Conservation (phyloP, 2,113 vertebrate genomes). For the Antechinus flavipes region DNA sequence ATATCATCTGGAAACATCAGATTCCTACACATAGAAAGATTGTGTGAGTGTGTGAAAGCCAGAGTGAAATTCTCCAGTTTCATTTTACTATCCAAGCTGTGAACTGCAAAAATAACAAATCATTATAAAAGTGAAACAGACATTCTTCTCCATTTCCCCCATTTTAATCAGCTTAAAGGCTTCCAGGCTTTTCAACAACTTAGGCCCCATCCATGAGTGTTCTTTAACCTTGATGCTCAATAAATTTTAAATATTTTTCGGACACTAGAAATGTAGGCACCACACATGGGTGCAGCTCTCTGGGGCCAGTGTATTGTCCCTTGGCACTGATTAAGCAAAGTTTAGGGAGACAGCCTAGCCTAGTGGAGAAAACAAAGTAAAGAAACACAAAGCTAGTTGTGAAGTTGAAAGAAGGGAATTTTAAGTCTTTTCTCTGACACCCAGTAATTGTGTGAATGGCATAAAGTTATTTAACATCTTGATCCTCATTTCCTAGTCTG, state of each 20-base stretch:
- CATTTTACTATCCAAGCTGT: conserved; percentile 63
- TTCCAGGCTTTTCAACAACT: conserved; percentile 57
- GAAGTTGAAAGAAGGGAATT: not conserved
- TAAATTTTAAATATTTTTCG: conserved; percentile 48
- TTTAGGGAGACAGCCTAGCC: not conserved
- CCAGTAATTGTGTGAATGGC: not conserved
- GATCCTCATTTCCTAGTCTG: not conserved
- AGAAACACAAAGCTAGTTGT: not conserved
- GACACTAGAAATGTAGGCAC: conserved; percentile 26
- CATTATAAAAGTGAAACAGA: conserved; percentile 67
- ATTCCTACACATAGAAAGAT: conserved; percentile 26
- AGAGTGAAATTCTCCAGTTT: conserved; percentile 55
- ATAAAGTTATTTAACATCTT: not conserved
- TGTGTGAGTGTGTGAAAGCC: conserved; percentile 50
- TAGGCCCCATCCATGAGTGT: conserved; percentile 1
- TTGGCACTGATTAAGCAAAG: not conserved
- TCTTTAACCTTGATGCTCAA: conserved; percentile 49
- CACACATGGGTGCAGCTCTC: not conserved
- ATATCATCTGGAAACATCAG: conserved; percentile 47
- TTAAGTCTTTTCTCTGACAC: not conserved
- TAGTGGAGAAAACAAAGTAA: not conserved
- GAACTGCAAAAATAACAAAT: conserved; percentile 73
- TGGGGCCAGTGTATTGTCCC: not conserved
- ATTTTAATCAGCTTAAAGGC: conserved; percentile 70
- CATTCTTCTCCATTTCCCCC: conserved; percentile 64